Conservation (phyloP, 2,888 invertebrate species). For the Caenorhabditis sp. region DNA sequence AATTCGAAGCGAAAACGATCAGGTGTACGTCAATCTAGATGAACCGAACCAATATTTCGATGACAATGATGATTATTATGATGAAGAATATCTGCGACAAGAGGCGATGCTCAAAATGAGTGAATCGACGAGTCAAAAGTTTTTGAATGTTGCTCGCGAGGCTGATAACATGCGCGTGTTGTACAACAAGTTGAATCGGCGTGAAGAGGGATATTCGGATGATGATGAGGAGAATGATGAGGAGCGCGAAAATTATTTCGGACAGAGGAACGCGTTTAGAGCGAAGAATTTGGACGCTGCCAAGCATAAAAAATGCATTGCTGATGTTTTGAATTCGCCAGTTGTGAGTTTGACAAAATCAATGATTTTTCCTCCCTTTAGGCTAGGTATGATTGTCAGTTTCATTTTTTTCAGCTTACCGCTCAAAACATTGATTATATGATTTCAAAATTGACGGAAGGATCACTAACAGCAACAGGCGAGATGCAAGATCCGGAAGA, state of each 20-base stretch:
- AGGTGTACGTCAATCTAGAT: no score
- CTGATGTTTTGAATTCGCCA: conserved; percentile 21
- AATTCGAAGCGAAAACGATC: no score
- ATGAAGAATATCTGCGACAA: background rate
- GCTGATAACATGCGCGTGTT: background rate
- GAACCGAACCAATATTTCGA: background rate
- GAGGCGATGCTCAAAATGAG: background rate
- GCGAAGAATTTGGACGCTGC: conserved; percentile 34
- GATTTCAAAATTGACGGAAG: background rate
- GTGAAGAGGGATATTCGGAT: conserved; percentile 13
- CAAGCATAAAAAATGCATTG: conserved; percentile 30
- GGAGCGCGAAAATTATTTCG: background rate
- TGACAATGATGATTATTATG: background rate
- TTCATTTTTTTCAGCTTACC: conserved; percentile 5
- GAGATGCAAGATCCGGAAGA: no score
- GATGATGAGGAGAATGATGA: conserved; percentile 20
- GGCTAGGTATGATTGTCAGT: background rate
- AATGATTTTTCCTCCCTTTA: no score
- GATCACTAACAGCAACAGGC: background rate
- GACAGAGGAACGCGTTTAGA: background rate
- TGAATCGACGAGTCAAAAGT: background rate
- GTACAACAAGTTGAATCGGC: background rate
- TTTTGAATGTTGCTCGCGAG: background rate
- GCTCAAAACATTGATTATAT: conserved; percentile 25
- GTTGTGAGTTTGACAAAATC: background rate